Evolutionary conservation across 2,797 vertebrate genomes (phyloP), one percentile per base, ranked within the genome.

Genomic region (Neosilurus hyrtlii): DNA sequence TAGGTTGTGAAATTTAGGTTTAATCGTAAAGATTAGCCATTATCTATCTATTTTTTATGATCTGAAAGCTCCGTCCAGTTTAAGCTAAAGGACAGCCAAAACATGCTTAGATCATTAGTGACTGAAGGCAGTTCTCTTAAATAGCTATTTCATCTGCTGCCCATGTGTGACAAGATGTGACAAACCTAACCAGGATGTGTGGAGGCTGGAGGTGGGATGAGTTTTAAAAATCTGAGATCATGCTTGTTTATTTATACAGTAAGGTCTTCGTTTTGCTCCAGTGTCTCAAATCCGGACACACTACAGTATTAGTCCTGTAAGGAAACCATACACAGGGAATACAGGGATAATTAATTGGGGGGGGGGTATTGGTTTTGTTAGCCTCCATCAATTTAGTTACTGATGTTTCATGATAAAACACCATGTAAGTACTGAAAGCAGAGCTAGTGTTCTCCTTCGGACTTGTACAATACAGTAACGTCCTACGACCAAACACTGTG

Each of bases 81-180:
- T 63, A 51, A 77, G 3, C 37, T 52, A 65, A 18, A 65, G 2
- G n/a, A 65, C 24, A 51, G 5, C 1, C 0, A 65, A 26, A 9
- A 78, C 43, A 20, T 78, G 74, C 67, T 65, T 54, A 82, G 18
- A 66, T 15, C 67, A 67, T 78, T 52, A 59, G 74, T 66, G 75
- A 16, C 16, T 43, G n/a, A 72, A 77, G 54, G 52, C n/a, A 72
- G 30, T 65, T 11, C 16, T 57, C 52, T 70, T 49, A 15, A 35
- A 85, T 73, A 84, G 79, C 54, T 26, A 16, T 70, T 54, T 76
- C 72, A 81, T 81, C 79, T 81, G 79, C 43, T 71, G 79, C 11
- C 24, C 52, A 63, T 54, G n/a, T 79, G 66, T 24, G 43, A 3
- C 12, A 37, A 24, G 37, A 20, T 18, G 24, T 18, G 18, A 80